phyloP scores from a whole-genome alignment of 2,113 vertebrate genomes.

The Dipodomys ordii region DNA sequence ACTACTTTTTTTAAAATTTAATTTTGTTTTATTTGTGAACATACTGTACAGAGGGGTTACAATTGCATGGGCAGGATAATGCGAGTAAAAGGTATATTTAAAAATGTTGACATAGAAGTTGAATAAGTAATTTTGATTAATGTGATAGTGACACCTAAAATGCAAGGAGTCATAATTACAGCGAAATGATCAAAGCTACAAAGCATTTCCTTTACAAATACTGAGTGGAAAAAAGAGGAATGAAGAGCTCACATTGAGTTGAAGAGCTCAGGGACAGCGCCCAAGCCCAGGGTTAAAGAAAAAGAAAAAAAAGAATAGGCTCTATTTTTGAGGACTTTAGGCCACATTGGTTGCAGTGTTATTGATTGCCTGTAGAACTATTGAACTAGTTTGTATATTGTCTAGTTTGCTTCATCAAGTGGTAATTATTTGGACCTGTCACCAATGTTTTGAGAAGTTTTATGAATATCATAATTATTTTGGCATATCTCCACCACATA shows the following conservation, averaged over 20 bases:
- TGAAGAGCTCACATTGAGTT: no score
- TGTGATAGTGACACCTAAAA: not conserved
- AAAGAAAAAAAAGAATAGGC: not conserved
- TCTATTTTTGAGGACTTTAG: not conserved
- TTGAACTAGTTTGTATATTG: not conserved
- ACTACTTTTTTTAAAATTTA: no score
- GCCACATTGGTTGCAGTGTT: not conserved
- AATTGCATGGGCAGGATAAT: no score
- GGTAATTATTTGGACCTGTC: not conserved
- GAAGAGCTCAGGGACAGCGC: no score
- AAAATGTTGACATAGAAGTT: not conserved
- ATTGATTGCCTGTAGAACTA: constrained; percentile 6
- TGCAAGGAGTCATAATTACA: not conserved
- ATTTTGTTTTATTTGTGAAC: no score
- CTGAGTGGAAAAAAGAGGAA: not conserved
- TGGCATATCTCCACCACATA: not conserved
- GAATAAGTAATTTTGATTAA: constrained; percentile 19
- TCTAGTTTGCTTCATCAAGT: constrained; percentile 1
- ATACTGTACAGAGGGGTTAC: no score
- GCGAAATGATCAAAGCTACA: not conserved
- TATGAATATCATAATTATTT: constrained; percentile 25
- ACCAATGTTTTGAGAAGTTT: not conserved
- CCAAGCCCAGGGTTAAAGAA: no score
- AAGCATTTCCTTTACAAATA: constrained; percentile 47
- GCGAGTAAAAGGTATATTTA: not conserved